phyloP scores from a whole-genome alignment of 2,113 vertebrate species.

The Acrocephalus arundinaceus region DNA sequence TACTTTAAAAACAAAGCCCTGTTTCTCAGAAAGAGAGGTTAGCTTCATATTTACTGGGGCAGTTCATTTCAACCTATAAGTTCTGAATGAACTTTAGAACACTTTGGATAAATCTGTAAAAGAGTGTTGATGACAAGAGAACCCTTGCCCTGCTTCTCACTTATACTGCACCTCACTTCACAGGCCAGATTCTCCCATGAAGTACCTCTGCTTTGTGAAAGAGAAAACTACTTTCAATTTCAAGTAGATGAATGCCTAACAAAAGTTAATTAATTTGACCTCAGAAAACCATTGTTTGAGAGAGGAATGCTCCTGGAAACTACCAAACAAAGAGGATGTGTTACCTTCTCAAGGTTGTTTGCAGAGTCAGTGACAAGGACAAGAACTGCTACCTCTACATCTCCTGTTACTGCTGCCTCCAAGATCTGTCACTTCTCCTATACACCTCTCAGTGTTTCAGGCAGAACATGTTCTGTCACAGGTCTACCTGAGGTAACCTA shows the following conservation, averaged over 20 bases:
- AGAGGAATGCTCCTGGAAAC: background rate
- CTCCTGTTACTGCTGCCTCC: background rate
- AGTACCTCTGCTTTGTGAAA: background rate
- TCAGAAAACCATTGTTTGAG: background rate
- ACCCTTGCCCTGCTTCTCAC: background rate
- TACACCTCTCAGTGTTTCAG: background rate
- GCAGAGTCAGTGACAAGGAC: background rate
- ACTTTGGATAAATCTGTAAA: background rate
- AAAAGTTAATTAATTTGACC: background rate
- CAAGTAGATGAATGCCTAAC: background rate
- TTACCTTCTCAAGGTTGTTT: background rate
- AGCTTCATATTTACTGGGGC: background rate
- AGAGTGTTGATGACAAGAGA: background rate
- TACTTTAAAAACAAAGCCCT: background rate
- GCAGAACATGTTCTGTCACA: background rate
- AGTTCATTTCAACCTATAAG: background rate
- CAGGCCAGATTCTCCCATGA: background rate
- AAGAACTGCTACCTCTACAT: background rate
- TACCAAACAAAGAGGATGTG: background rate
- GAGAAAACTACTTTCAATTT: background rate
- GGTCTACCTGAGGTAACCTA: background rate
- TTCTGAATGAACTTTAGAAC: background rate
- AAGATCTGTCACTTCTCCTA: background rate
- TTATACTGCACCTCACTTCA: background rate
- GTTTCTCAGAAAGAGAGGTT: background rate